A percentile compares a stretch with the other conserved stretches of the same genome.
phyloP scores from a whole-genome alignment of 2,113 vertebrate species.

The Uropsilus gracilis region DNA sequence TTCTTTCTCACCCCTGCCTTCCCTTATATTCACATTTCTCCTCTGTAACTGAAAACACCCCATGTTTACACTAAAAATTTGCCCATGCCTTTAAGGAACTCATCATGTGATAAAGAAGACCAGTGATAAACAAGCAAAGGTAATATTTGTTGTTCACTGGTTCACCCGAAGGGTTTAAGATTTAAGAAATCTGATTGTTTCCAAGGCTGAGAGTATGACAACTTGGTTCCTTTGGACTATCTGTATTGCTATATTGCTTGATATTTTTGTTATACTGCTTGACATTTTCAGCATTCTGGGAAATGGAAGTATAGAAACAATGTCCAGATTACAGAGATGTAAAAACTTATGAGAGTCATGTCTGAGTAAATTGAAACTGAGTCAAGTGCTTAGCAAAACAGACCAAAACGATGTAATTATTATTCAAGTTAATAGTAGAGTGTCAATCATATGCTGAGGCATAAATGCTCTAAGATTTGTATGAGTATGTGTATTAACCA shows the following conservation, averaged over 20 bases:
- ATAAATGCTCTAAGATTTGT: not conserved
- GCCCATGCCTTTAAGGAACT: not conserved
- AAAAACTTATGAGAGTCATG: not conserved
- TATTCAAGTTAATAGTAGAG: not conserved
- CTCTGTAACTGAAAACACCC: not conserved
- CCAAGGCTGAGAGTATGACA: not conserved
- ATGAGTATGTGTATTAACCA: not conserved
- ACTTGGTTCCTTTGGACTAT: not conserved
- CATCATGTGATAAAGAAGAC: not conserved
- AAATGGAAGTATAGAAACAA: not conserved
- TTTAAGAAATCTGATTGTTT: not conserved
- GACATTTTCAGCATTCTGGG: not conserved
- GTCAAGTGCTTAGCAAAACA: not conserved
- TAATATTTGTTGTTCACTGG: not conserved
- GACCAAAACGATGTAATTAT: not conserved
- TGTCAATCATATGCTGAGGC: too few species aligned
- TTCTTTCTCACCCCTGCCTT: not conserved
- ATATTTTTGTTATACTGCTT: not conserved
- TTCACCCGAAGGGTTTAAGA: not conserved
- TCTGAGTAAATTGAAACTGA: not conserved
- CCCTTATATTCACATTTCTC: not conserved
- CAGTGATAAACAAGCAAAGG: not conserved
- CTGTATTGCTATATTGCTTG: not conserved
- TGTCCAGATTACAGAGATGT: not conserved
- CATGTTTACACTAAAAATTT: not conserved